phyloP scores from a whole-genome alignment of 2,888 invertebrate species.

The Noctua pronuba region DNA sequence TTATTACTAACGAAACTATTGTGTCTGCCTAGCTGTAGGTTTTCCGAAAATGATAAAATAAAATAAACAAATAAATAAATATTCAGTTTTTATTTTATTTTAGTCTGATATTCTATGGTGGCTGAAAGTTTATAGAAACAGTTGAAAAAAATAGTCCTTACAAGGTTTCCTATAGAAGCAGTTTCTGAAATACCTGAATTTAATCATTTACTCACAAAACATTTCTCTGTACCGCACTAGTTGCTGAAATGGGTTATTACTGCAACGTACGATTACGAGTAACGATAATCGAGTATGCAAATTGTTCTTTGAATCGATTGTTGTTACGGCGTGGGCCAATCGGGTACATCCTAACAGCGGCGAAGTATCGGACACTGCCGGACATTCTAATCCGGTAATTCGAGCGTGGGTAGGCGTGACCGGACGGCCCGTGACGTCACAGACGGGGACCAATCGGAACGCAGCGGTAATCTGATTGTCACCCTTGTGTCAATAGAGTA shows the following conservation, averaged over 20 bases:
- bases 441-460: conserved; percentile 79
- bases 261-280: conserved; percentile 43
- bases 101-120: background rate
- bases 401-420: conserved; percentile 80
- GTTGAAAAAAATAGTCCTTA: background rate
- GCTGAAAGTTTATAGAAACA: background rate
- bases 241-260: conserved; percentile 35
- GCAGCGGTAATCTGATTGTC: conserved; percentile 80
- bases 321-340: conserved; percentile 51
- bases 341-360: conserved; percentile 51
- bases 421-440: conserved; percentile 83
- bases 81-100: background rate
- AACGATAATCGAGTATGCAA: conserved; percentile 54
- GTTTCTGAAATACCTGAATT: background rate
- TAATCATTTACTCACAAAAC: background rate
- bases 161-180: too few species aligned
- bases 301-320: conserved; percentile 62
- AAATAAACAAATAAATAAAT: too few species aligned
- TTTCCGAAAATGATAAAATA: too few species aligned
- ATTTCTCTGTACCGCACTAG: conserved; percentile 15
- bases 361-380: conserved; percentile 67
- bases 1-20: too few species aligned
- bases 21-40: too few species aligned
- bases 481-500: conserved; percentile 74
- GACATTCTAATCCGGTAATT: conserved; percentile 81